These are phyloP conservation scores for Drosophila littoralis DNA, from an alignment of 1,140 invertebrate species.

Conservation along the genomic window DNA sequence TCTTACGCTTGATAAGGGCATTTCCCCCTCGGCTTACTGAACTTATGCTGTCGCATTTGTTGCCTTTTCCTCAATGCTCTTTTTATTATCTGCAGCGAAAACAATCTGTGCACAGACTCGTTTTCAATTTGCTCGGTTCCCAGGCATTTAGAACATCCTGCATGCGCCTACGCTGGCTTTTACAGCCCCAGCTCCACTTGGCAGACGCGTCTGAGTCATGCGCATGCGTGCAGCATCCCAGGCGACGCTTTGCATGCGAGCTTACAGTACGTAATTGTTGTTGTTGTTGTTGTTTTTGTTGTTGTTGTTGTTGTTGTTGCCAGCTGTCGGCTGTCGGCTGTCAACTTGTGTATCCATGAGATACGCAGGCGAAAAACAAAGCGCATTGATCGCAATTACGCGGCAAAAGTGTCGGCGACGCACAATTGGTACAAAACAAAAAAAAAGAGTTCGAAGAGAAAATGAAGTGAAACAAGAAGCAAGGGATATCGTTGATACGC, in stretches of 20 bases:
- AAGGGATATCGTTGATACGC: no score
- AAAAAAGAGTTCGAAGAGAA: background rate
- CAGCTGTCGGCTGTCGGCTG: conserved; percentile 23
- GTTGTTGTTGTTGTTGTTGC: conserved; percentile 3
- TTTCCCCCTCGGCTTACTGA: background rate
- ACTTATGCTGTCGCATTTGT: background rate
- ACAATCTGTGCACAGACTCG: conserved; percentile 26
- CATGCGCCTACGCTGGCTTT: conserved; percentile 32
- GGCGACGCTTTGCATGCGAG: conserved; percentile 42
- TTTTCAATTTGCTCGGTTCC: conserved; percentile 54
- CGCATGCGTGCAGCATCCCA: conserved; percentile 30
- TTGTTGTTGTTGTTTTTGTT: conserved; percentile 6
- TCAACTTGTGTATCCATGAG: conserved; percentile 41
- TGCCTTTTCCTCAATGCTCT: background rate
- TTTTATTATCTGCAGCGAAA: conserved; percentile 21
- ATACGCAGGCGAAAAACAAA: conserved; percentile 47
- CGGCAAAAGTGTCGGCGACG: conserved; percentile 55
- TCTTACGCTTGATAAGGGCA: background rate
- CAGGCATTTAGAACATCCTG: conserved; percentile 59
- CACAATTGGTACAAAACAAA: conserved; percentile 30
- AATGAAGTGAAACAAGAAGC: conserved; percentile 22
- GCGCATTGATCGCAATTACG: conserved; percentile 61
- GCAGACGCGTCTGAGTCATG: conserved; percentile 34
- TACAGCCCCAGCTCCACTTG: background rate
- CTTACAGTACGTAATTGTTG: background rate